Conservation (phyloP, 2,113 vertebrate species). For the Ptilorrhoa leucosticta region DNA sequence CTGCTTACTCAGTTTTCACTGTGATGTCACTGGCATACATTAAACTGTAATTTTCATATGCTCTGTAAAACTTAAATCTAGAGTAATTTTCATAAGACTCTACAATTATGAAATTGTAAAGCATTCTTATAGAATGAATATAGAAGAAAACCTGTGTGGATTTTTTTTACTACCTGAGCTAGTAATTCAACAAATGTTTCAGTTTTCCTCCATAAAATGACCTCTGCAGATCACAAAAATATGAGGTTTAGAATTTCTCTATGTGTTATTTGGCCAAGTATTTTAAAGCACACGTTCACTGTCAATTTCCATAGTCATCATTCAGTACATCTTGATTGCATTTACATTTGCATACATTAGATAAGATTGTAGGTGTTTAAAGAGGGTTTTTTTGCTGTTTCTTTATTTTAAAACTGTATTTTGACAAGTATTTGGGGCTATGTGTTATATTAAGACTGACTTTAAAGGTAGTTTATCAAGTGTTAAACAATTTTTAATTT, state of each 20-base stretch:
- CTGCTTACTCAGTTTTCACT: not conserved
- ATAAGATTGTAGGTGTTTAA: accelerated
- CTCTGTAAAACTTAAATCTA: not conserved
- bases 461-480: not conserved
- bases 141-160: not conserved
- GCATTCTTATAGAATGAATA: not conserved
- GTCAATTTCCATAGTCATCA: not conserved
- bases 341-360: not conserved
- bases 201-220: not conserved
- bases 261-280: not conserved
- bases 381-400: accelerated
- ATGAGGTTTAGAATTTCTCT: not conserved
- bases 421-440: not conserved
- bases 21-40: not conserved
- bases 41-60: not conserved
- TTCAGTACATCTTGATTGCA: not conserved
- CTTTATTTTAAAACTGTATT: not conserved
- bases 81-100: not conserved
- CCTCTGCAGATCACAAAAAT: not conserved
- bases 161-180: not conserved
- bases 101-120: not conserved
- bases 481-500: not conserved
- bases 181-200: not conserved
- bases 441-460: not conserved
- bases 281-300: not conserved